These are phyloP conservation scores for Caenorhabditis zanzibari DNA, from an alignment of 2,888 invertebrate species.

Conservation along the genomic window DNA sequence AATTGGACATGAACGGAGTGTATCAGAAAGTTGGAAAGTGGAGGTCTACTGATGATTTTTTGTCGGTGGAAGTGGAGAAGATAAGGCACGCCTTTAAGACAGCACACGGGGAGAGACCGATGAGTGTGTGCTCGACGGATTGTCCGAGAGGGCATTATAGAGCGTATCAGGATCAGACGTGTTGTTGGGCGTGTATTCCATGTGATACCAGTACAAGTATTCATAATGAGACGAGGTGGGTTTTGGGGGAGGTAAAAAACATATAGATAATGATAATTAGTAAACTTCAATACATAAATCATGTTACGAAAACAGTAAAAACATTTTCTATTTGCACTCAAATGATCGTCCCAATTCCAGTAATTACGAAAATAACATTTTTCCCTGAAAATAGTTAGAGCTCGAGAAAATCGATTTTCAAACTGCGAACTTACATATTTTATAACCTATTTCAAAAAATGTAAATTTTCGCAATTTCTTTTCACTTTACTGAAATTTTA, in stretches of 20 bases:
- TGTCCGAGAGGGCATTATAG: conserved; percentile 87
- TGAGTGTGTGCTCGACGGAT: conserved; percentile 87
- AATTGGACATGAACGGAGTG: conserved; percentile 86
- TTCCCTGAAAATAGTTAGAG: too few species aligned
- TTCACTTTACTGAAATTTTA: too few species aligned
- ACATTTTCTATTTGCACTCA: too few species aligned
- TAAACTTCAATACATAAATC: too few species aligned
- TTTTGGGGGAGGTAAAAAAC: not conserved
- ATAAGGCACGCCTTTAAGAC: conserved; percentile 66
- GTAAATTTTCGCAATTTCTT: too few species aligned
- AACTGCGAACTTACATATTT: too few species aligned
- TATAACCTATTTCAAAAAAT: too few species aligned
- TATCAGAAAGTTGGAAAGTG: conserved; percentile 85
- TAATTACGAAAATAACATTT: too few species aligned
- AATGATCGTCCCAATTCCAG: too few species aligned
- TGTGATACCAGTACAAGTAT: conserved; percentile 87
- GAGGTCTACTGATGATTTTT: conserved; percentile 73
- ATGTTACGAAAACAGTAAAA: too few species aligned
- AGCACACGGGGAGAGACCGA: conserved; percentile 84
- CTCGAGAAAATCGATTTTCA: too few species aligned
- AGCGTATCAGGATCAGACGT: conserved; percentile 83
- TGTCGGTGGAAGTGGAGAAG: conserved; percentile 73
- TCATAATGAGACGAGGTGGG: conserved; percentile 86
- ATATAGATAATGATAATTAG: too few species aligned
- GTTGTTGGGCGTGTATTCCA: conserved; percentile 89